These are phyloP conservation scores for Macroteleia sp. DNA, from an alignment of 2,888 invertebrate genomes.

Conservation along the genomic window DNA sequence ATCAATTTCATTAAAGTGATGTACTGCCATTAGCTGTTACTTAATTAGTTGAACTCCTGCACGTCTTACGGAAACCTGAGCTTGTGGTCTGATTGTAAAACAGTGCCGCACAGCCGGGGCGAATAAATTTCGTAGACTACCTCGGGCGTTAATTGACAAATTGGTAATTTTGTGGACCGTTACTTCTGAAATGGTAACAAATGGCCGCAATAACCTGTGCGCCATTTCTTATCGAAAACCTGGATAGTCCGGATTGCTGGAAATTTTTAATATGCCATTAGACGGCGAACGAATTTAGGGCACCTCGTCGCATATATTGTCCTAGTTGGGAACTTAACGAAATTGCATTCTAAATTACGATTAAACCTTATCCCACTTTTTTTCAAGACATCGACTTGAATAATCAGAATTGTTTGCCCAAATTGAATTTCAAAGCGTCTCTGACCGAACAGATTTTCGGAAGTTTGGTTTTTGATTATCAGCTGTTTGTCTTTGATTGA, in stretches of 20 bases:
- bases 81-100: conserved; percentile 51
- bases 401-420: neutral
- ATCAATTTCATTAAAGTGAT: conserved; percentile 8
- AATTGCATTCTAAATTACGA: conserved; percentile 54
- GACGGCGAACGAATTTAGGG: conserved; percentile 21
- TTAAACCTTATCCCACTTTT: conserved; percentile 31
- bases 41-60: conserved; percentile 26
- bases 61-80: neutral
- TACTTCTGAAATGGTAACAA: conserved; percentile 54
- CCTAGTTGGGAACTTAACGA: conserved; percentile 12
- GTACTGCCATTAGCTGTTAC: conserved; percentile 32
- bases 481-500: no score
- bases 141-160: conserved; percentile 69
- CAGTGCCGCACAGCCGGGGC: conserved; percentile 10
- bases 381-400: neutral
- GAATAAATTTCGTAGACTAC: conserved; percentile 45
- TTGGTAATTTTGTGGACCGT: conserved; percentile 67
- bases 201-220: conserved; percentile 43
- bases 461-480: conserved; percentile 17
- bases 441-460: neutral
- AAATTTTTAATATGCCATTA: conserved; percentile 52
- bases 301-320: conserved; percentile 4
- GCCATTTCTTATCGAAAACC: conserved; percentile 44
- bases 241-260: conserved; percentile 28
- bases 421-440: neutral